Base-by-base conservation (phyloP, 2,113 vertebrate species). In the Neotragus pygmaeus region DNA sequence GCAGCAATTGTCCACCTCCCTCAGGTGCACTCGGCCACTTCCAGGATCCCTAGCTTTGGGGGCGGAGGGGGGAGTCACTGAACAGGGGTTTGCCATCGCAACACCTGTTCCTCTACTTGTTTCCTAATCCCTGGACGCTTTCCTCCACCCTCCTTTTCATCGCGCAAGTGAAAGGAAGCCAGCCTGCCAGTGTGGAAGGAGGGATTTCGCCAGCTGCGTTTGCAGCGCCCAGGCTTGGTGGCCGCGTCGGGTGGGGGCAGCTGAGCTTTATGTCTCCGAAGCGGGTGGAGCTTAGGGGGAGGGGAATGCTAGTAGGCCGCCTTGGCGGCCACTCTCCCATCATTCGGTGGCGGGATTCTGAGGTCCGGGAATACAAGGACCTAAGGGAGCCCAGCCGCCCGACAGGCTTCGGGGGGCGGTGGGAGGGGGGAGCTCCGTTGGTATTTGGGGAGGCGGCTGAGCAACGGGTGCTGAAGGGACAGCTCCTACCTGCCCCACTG, bases 391-490 rank as follows among this genome's bases (percentile, higher is more conserved):
- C 84, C 75, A n/a, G 47, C 77, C 47, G 28, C 47, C 43, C 5
- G 3, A 58, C 57, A 88, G 49, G 90, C 83, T 55, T 84, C 7
- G 1, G 27, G 88, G 70, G 66, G 5, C 36, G 16, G 64, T 33
- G 62, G 19, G 19, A 0, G 19, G n/a, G 62, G 70, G 95, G 88
- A 77, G 80, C 49, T 94, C 87, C 83, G 1, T 45, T 83, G 82
- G 58, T 64, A 81, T 91, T 84, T 96, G 96, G 96, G 98, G 97
- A 94, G 96, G 93, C 75, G 23, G 51, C 77, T 66, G 95, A 51
- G 60, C 91, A 3, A 27, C 21, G 96, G 97, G 98, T 98, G 98
- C 98, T 98, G 98, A 98, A 98, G 91, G 98, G 98, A 98, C 98
- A 98, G 98, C 98, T 98, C 98, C 98, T 91, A 96, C 97, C 97